Evolutionary conservation across 2,113 vertebrate species (phyloP).

Genomic region (Cephalopholis sonnerati): DNA sequence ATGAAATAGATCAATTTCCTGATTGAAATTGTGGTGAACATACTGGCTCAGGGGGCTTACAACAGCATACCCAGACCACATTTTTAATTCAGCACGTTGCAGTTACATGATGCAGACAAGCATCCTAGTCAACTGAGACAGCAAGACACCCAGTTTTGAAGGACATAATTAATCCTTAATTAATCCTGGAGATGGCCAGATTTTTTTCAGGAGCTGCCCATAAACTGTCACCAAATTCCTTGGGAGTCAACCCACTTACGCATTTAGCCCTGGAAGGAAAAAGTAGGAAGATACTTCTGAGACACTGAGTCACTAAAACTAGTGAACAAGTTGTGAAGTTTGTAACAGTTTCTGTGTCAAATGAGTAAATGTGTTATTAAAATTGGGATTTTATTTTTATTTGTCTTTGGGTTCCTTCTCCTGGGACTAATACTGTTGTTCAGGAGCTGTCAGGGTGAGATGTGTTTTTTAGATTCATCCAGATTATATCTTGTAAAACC

Average conservation of each 20-base stretch:
- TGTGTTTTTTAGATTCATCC: not conserved
- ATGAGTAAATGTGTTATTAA: slow-evolving; percentile 8
- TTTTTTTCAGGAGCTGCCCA: slow-evolving; percentile 43
- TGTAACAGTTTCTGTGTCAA: slow-evolving; percentile 48
- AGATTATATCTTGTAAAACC: not conserved
- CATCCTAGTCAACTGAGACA: slow-evolving; percentile 16
- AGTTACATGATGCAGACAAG: slow-evolving; percentile 31
- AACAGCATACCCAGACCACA: not conserved
- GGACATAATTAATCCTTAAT: slow-evolving; percentile 45
- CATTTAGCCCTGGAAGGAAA: slow-evolving; percentile 59
- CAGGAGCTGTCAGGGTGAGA: not conserved
- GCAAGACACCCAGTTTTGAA: slow-evolving; percentile 33
- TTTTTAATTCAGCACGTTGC: slow-evolving; percentile 25
- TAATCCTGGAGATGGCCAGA: slow-evolving; percentile 28
- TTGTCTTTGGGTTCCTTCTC: not conserved
- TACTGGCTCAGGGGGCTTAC: not conserved
- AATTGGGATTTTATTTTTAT: not conserved
- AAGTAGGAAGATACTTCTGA: slow-evolving; percentile 57
- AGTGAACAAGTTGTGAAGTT: slow-evolving; percentile 38
- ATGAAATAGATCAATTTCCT: slow-evolving; percentile 17
- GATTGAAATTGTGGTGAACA: slow-evolving; percentile 21
- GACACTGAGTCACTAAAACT: not conserved
- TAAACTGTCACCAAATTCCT: slow-evolving; percentile 53
- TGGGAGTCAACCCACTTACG: slow-evolving; percentile 72
- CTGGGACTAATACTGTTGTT: not conserved